Evolutionary conservation across 2,888 invertebrate genomes (phyloP), one percentile per base, ranked within the genome.

Genomic region (Eurois occulta): DNA sequence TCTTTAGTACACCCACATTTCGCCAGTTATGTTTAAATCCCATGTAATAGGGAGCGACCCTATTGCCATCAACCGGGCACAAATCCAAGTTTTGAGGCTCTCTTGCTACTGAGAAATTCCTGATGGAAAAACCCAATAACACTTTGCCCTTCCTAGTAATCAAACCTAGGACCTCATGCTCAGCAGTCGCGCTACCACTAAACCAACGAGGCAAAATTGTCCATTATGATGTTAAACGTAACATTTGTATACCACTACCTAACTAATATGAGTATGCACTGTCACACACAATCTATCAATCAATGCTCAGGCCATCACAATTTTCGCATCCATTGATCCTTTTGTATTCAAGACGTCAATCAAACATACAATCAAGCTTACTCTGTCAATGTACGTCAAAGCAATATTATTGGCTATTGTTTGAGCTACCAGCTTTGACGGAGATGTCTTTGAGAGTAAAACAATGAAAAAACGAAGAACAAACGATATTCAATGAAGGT

Each of bases 221-320:
- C 24, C 11, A 11, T 18, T 8, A 24, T 52, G n/a, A n/a, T n/a
- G 52, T 55, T 52, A 52, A 52, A 52, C n/a, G 2, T 8, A 21
- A 46, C 21, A 38, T 46, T 5, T 68, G 11, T 18, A 28, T 35
- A 43, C 46, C 43, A 35, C 24, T 13, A 46, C 11, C 2, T 32
- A 72, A 35, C 8, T 46, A 62, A 38, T 58, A 41, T 18, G 13
- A 28, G 16, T 46, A 18, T 67, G 24, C 18, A 41, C 41, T 69
- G 64, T 69, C 43, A 77, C 41, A 65, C 43, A 43, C 82, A 81
- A 69, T 65, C 76, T 68, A 76, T 80, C 82, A 80, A 76, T 80
- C 64, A 80, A 65, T 65, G 52, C 43, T 32, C 28, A 58, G 48
- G 28, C 41, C 48, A 65, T 69, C 24, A 6, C 28, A 58, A 69